Evolutionary conservation across 2,113 vertebrate genomes (phyloP).

Genomic region (Bos taurus): ARS-UCD2.0 NC_037332.1:104203501-104204000

Average conservation of each 20-base stretch:
- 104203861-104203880: not conserved
- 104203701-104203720: accelerated
- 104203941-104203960: not conserved
- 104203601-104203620: accelerated
- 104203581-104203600: not conserved
- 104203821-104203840: not conserved
- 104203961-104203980: not conserved
- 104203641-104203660: not conserved
- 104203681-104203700: not conserved
- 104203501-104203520: not conserved
- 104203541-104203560: not conserved
- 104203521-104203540: not conserved
- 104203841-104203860: not conserved
- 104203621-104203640: not conserved
- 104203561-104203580: accelerated
- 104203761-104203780: not conserved
- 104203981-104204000: not conserved
- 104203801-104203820: not conserved
- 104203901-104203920: not conserved
- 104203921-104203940: not conserved
- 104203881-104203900: not conserved
- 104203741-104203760: not conserved
- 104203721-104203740: not conserved
- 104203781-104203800: not conserved
- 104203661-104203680: not conserved